Conservation (phyloP, 2,113 vertebrate species). For the Casuarius casuarius region DNA sequence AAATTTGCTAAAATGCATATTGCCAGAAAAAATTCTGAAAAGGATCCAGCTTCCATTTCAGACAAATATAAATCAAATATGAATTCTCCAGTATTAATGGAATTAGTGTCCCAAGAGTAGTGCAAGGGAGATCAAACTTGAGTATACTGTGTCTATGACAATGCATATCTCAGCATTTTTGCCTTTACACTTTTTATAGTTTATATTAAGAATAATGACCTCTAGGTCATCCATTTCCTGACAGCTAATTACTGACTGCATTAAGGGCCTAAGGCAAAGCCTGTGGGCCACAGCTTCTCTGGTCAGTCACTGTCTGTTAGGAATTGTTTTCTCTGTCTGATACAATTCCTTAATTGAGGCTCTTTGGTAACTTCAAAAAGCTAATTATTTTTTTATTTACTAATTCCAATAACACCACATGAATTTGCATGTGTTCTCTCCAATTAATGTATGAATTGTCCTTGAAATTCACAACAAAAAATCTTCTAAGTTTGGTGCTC, state of each 20-base stretch:
- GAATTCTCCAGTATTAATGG: fast-evolving
- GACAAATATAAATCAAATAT: neutral
- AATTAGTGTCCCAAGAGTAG: neutral
- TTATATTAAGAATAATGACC: neutral
- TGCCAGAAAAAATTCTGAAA: neutral
- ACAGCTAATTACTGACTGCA: neutral
- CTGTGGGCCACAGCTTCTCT: neutral
- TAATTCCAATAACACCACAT: neutral
- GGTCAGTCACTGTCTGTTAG: neutral
- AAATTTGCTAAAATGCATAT: neutral
- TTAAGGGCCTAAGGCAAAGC: constrained; percentile 7
- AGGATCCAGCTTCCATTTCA: neutral
- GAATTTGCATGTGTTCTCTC: neutral
- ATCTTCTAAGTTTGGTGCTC: neutral
- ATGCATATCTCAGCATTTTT: neutral
- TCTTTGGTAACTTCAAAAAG: neutral
- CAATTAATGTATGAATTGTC: neutral
- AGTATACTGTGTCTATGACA: neutral
- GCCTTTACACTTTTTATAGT: neutral
- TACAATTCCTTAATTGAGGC: neutral
- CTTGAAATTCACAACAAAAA: neutral
- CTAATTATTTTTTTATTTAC: neutral
- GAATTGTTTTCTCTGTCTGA: neutral
- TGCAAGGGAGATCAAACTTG: neutral
- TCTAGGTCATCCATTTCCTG: neutral